Evolutionary conservation across 2,888 invertebrate species (phyloP), one percentile per base, ranked within the genome.

Genomic region (Frankliniella intonsa): DNA sequence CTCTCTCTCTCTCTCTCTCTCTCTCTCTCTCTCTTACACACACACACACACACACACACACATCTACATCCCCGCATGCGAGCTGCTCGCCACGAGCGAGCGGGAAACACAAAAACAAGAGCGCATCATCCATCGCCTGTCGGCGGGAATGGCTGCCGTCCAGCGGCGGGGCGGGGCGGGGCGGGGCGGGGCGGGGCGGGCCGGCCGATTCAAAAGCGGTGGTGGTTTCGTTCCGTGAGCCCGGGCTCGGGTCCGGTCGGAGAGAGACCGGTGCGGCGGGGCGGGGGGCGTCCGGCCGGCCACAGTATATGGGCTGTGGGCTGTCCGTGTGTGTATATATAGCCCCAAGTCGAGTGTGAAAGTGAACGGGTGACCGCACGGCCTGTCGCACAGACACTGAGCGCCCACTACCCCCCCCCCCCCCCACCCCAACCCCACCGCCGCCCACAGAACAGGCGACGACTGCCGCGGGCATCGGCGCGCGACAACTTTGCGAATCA

Each of bases 61-160:
- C 38, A 38, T 38, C 38, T 38, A 38, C 38, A 38, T 38, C 38
- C 38, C 38, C 38, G 38, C 38, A 38, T 38, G n/a, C n/a, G n/a
- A n/a, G n/a, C n/a, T 5, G 38, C 5, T 38, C 38, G 38, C 38
- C 62, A 17, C 19, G 19, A 17, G 62, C 62, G 38, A 62, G 62
- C 14, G 19, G 25, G 22, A 76, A 76, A 76, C 38, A 38, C 69
- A 76, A 76, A 76, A 76, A 76, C 69, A 76, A 22, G 62, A 38
- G 22, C 22, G 69, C 69, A 25, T 76, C 69, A 76, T 76, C 69
- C 69, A 76, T 76, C 69, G 69, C 25, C 69, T 76, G 69, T 76
- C 69, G 69, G 69, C 69, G 25, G 25, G 69, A 76, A 76, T 76
- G 69, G 22, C 69, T 55, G 14, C 55, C 69, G 22, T 12, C 22